Evolutionary conservation across 2,888 invertebrate species (phyloP).

Genomic region (Drosophila subquinaria): DNA sequence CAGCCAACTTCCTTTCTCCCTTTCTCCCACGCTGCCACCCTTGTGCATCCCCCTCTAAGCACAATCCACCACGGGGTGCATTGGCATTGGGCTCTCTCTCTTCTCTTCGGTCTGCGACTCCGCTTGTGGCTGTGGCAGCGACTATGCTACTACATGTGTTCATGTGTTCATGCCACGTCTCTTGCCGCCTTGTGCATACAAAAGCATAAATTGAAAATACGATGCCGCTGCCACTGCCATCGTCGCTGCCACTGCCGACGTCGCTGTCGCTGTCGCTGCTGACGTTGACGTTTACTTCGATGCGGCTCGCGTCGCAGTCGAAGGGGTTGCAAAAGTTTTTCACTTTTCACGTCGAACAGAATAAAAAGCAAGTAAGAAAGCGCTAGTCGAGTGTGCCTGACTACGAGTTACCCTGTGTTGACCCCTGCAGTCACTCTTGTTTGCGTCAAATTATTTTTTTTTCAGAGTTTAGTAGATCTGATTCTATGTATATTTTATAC

Average conservation of each 20-base stretch:
- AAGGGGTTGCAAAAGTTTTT: constrained; percentile 76
- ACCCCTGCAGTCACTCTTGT: background rate
- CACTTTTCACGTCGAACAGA: constrained; percentile 70
- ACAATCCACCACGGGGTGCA: constrained; percentile 61
- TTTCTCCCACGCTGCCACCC: constrained; percentile 18
- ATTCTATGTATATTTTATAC: too few relatives aligned
- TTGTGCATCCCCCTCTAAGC: constrained; percentile 46
- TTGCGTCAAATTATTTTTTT: background rate
- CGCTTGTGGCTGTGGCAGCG: constrained; percentile 23
- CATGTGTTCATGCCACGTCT: constrained; percentile 44
- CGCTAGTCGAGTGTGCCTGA: background rate
- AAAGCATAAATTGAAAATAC: constrained; percentile 79
- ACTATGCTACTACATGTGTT: background rate
- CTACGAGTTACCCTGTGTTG: background rate
- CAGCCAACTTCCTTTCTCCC: constrained; percentile 7
- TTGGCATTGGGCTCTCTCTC: constrained; percentile 57
- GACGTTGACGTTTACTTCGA: constrained; percentile 27
- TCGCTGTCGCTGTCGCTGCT: constrained; percentile 21
- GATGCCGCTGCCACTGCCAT: constrained; percentile 49
- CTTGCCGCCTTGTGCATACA: constrained; percentile 61
- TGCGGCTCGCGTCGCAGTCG: constrained; percentile 37
- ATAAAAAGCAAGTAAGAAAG: constrained; percentile 33
- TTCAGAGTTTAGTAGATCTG: too few relatives aligned
- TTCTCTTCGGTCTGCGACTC: constrained; percentile 33
- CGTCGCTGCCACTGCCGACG: constrained; percentile 39